Conservation (phyloP, 2,797 vertebrate species). For the Falco columbarius region DNA sequence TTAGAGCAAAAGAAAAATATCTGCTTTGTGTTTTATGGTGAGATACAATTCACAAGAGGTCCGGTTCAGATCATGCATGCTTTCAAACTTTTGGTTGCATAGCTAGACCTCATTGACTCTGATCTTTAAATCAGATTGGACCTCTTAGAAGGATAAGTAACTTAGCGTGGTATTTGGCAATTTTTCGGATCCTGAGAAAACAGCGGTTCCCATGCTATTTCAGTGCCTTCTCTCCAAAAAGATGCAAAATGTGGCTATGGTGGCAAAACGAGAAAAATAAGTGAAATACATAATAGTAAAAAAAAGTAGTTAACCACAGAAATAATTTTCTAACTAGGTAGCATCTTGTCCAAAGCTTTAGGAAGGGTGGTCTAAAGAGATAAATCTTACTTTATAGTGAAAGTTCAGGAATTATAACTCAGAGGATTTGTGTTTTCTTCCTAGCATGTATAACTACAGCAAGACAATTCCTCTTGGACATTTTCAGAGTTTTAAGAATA, state of each 20-base stretch:
- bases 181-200: background rate
- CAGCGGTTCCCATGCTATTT: background rate
- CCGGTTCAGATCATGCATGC: background rate
- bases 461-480: background rate
- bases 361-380: background rate
- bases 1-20: background rate
- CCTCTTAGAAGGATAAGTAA: background rate
- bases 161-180: background rate
- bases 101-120: background rate
- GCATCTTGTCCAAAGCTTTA: background rate
- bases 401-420: background rate
- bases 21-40: background rate
- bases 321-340: background rate
- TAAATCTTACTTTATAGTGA: background rate
- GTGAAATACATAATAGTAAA: background rate
- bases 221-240: background rate
- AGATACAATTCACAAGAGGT: background rate
- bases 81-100: background rate
- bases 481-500: background rate
- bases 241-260: background rate
- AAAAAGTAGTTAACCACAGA: background rate
- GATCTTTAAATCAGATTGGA: background rate
- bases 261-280: background rate
- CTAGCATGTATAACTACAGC: background rate
- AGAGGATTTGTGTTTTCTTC: background rate